phyloP scores from a whole-genome alignment of 2,888 invertebrate species.

The Laothoe populi region DNA sequence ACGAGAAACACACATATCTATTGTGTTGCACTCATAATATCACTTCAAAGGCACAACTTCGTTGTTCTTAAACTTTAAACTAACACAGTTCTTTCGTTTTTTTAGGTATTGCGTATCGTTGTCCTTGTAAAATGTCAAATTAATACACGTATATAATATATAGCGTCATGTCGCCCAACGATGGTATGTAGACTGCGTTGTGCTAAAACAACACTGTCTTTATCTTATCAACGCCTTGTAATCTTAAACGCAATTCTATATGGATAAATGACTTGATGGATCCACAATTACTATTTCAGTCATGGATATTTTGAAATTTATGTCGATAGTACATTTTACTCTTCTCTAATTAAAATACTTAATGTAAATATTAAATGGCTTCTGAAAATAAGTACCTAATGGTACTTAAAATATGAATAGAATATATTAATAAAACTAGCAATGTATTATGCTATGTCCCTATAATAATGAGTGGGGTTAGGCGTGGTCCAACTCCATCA shows the following conservation, averaged over 20 bases:
- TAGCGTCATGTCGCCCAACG: background rate
- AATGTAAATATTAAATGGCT: background rate
- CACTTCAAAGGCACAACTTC: background rate
- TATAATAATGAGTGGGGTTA: too few species aligned
- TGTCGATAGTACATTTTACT: background rate
- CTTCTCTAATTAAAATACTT: background rate
- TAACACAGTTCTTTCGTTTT: too few species aligned
- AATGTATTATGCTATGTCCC: too few species aligned
- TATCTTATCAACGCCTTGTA: constrained; percentile 26
- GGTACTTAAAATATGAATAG: too few species aligned
- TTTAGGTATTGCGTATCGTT: background rate
- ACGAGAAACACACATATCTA: background rate
- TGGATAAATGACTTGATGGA: background rate
- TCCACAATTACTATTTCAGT: background rate
- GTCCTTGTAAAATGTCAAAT: constrained; percentile 11
- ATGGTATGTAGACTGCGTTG: constrained; percentile 20
- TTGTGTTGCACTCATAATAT: background rate
- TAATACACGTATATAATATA: background rate
- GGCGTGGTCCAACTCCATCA: too few species aligned
- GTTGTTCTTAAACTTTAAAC: background rate
- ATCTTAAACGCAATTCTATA: constrained; percentile 5
- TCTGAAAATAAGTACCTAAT: background rate
- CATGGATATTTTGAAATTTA: background rate
- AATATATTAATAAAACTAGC: too few species aligned
- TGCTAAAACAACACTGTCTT: constrained; percentile 27